phyloP scores from a whole-genome alignment of 30 jellyfish, hydroid and myxozoan genomes.

The Aurelia sp. region DNA sequence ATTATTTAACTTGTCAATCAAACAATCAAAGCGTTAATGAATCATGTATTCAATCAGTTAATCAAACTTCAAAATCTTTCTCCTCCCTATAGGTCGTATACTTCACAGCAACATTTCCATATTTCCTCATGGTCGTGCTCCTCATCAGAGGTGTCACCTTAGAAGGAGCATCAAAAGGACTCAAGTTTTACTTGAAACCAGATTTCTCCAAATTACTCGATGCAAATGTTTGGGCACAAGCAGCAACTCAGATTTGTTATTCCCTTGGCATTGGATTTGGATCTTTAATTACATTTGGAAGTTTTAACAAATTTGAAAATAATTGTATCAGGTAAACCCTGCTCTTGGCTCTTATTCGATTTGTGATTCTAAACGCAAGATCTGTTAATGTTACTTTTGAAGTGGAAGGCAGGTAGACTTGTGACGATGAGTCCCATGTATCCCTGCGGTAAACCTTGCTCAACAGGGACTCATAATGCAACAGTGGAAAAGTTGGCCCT shows the following conservation, averaged over 20 bases:
- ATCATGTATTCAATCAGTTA: too few species aligned
- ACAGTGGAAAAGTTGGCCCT: too few species aligned
- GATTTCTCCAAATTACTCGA: slow-evolving; percentile 74
- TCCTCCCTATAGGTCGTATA: slow-evolving; percentile 79
- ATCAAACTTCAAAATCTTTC: not conserved
- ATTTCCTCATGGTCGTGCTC: slow-evolving; percentile 77
- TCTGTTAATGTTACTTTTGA: too few species aligned
- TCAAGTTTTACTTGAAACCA: slow-evolving; percentile 87
- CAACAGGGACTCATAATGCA: too few species aligned
- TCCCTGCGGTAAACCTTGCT: too few species aligned
- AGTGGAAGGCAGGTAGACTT: too few species aligned
- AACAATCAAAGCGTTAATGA: too few species aligned
- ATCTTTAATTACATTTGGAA: slow-evolving; percentile 92
- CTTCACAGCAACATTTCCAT: slow-evolving; percentile 95
- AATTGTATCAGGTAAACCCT: slow-evolving; percentile 77
- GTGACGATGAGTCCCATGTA: too few species aligned
- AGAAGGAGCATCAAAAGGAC: slow-evolving; percentile 88
- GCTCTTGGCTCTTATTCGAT: too few species aligned
- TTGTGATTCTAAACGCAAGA: too few species aligned
- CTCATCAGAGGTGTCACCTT: slow-evolving; percentile 88
- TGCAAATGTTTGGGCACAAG: slow-evolving; percentile 93
- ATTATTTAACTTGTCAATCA: too few species aligned
- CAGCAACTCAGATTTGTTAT: slow-evolving; percentile 95
- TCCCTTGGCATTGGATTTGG: slow-evolving; percentile 98
- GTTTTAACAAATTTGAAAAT: slow-evolving; percentile 89